phyloP scores from a whole-genome alignment of 2,797 vertebrate species.

The Xenopus petersii region DNA sequence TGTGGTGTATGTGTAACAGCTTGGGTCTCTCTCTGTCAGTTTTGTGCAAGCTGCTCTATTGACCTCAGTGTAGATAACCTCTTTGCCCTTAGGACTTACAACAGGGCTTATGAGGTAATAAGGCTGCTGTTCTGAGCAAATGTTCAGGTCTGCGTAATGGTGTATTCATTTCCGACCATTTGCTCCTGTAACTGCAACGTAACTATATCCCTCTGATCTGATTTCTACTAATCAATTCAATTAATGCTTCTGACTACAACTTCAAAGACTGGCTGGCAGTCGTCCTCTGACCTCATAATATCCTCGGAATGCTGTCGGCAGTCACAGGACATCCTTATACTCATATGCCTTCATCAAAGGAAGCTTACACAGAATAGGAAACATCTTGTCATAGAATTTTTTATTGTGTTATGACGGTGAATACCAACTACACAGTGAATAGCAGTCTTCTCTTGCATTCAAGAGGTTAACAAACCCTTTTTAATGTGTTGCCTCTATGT shows the following conservation, averaged over 20 bases:
- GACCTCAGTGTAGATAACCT: too few relatives aligned
- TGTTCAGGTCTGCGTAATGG: constrained; percentile 1
- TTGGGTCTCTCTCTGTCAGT: too few relatives aligned
- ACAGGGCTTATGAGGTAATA: not conserved
- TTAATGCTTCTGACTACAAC: not conserved
- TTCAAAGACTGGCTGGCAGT: not conserved
- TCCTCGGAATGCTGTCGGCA: constrained; percentile 16
- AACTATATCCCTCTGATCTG: constrained; percentile 15
- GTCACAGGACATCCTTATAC: constrained; percentile 32
- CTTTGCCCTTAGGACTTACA: too few relatives aligned
- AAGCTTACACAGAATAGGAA: not conserved
- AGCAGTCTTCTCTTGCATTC: too few relatives aligned
- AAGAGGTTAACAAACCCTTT: too few relatives aligned
- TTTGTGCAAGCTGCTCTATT: too few relatives aligned
- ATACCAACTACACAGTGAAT: too few relatives aligned
- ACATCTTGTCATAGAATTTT: too few relatives aligned
- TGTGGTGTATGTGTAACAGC: too few relatives aligned
- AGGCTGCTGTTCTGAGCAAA: not conserved
- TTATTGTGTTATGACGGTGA: too few relatives aligned
- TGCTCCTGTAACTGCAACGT: constrained; percentile 7
- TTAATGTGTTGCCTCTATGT: not conserved
- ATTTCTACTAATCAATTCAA: constrained; percentile 18
- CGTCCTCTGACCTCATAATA: not conserved
- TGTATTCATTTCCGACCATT: constrained; percentile 8
- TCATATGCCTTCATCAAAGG: constrained; percentile 8